Conservation (phyloP, 2,797 vertebrate genomes). For the Mormyrops boulengeri region DNA sequence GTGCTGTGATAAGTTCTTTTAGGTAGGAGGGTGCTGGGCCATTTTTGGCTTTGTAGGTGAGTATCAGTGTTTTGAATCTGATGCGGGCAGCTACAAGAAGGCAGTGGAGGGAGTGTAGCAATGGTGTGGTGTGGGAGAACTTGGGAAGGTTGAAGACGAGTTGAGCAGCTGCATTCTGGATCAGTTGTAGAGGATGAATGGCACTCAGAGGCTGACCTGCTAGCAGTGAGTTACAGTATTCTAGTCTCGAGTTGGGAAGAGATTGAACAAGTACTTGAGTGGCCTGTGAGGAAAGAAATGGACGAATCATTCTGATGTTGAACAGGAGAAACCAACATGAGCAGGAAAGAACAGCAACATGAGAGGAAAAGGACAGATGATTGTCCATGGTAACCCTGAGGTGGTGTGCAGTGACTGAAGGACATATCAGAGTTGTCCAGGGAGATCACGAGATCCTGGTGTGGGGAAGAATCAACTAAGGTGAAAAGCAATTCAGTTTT, state of each 20-base stretch:
- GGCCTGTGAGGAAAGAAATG: neutral
- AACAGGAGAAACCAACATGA: neutral
- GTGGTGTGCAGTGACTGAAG: neutral
- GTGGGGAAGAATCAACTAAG: no score
- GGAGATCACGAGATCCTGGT: neutral
- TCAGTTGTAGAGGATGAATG: neutral
- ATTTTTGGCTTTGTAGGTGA: neutral
- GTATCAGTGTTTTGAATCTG: neutral
- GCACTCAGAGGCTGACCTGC: neutral
- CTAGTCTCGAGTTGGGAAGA: neutral
- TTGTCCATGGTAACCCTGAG: neutral
- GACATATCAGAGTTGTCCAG: neutral
- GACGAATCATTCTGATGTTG: neutral
- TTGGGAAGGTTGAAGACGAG: neutral
- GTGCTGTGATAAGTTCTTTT: neutral
- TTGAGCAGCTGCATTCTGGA: neutral
- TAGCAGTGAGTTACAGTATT: neutral
- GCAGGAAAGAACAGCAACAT: neutral
- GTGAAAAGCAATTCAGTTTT: no score
- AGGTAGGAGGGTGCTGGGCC: neutral
- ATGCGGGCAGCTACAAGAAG: neutral
- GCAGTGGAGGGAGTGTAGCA: neutral
- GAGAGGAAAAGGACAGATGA: neutral
- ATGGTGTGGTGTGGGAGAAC: neutral
- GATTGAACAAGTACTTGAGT: neutral